Percentiles rank a stretch among this genome's conserved stretches.
phyloP scores from a whole-genome alignment of 2,797 vertebrate species.

The Gastrophryne carolinensis region DNA sequence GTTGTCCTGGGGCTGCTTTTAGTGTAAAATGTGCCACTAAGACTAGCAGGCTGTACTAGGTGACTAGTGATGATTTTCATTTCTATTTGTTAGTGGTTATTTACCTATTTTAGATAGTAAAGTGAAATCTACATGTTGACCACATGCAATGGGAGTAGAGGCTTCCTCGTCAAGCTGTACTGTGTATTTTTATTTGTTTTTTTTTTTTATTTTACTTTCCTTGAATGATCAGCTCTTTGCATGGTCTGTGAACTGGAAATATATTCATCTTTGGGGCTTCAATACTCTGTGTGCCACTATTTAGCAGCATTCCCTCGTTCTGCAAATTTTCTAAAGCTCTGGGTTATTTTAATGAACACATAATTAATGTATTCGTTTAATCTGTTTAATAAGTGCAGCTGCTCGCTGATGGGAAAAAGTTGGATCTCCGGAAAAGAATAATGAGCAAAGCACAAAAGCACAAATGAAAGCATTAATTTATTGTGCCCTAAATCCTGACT shows the following conservation, averaged over 20 bases:
- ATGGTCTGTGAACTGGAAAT: neutral
- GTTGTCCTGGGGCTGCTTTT: no score
- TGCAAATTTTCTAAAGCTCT: conserved; percentile 26
- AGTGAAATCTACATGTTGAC: no score
- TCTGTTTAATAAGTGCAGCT: conserved; percentile 45
- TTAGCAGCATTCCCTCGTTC: neutral
- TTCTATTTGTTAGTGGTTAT: no score
- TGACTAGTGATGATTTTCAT: no score
- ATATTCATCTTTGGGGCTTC: neutral
- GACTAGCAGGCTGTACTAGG: no score
- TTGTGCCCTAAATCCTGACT: conserved; percentile 16
- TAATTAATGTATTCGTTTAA: conserved; percentile 50
- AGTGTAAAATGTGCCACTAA: no score
- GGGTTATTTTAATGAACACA: conserved; percentile 45
- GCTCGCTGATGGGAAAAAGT: conserved; percentile 33
- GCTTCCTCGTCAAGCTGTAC: no score
- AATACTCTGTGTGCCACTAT: neutral
- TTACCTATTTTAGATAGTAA: no score
- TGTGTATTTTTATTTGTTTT: no score
- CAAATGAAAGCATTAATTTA: conserved; percentile 41
- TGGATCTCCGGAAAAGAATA: conserved; percentile 34
- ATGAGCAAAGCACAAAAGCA: conserved; percentile 35
- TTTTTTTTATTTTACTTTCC: neutral
- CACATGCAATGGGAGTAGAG: no score
- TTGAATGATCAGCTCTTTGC: neutral